Conservation (phyloP, 2,888 invertebrate genomes). For the Acronicta aceris region DNA sequence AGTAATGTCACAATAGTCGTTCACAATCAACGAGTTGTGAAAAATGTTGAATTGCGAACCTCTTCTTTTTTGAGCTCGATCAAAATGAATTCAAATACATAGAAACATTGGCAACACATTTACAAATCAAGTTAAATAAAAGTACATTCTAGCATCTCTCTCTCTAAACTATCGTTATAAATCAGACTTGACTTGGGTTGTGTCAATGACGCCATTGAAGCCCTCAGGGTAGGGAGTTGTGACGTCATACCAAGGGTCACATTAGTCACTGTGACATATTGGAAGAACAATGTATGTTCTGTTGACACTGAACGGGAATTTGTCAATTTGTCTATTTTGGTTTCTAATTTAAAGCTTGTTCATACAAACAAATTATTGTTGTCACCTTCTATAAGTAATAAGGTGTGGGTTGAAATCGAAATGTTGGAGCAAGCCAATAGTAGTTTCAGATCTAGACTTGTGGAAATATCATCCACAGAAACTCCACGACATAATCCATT, state of each 20-base stretch:
- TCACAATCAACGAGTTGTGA: too few relatives aligned
- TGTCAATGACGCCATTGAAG: constrained; percentile 3
- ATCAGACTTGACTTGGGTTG: constrained; percentile 1
- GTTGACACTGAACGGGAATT: background rate
- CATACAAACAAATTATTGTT: background rate
- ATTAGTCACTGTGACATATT: constrained; percentile 2
- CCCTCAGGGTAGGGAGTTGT: background rate
- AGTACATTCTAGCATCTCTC: background rate
- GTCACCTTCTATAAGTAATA: too few relatives aligned
- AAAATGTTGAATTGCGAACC: too few relatives aligned
- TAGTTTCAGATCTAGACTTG: too few relatives aligned
- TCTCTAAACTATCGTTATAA: background rate
- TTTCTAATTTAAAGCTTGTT: background rate
- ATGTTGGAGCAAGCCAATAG: too few relatives aligned
- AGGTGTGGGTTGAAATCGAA: too few relatives aligned
- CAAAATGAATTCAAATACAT: too few relatives aligned
- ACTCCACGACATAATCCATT: too few relatives aligned
- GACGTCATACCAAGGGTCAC: constrained; percentile 3
- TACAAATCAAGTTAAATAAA: background rate
- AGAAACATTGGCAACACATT: background rate
- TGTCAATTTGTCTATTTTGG: background rate
- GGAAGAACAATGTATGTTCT: background rate
- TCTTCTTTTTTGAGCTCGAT: too few relatives aligned
- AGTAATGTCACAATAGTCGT: too few relatives aligned
- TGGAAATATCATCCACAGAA: too few relatives aligned